Evolutionary conservation across 2,797 vertebrate species (phyloP), one percentile per base, ranked within the genome.

Genomic region (Macroramphosus scolopax): DNA sequence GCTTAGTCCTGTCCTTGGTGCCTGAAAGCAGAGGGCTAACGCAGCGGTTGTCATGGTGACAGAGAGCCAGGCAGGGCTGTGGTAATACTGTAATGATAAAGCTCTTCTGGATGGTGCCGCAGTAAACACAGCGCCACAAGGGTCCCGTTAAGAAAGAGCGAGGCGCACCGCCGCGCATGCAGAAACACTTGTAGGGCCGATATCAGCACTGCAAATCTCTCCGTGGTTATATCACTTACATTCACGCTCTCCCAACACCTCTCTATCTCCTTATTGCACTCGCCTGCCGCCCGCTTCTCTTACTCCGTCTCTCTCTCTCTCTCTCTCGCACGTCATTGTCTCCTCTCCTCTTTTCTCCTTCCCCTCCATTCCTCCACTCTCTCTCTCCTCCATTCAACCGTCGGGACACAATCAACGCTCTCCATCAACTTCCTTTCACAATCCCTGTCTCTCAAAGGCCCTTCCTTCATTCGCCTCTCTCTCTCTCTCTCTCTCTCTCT

Each of bases 21-120:
- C 82, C 84, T 87, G 82, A 78, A 88, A 86, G 83, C 72, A 85
- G 86, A 87, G 85, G 82, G n/a, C 86, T 84, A 86, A 89, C 79
- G 81, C 86, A 83, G 83, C 55, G 80, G 87, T 89, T 82, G 86
- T 85, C 87, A 90, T 90, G 85, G 89, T 78, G 83, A 91, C 81
- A 78, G 82, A 64, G 87, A 85, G 78, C 80, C 83, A 82, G 85
- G 77, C 81, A 83, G 81, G 68, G 84, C 77, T 80, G 82, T 81
- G 78, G 85, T 88, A 83, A 83, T 84, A 86, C 85, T 84, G 85
- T 88, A 83, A 85, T 85, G 83, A 87, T 85, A 73, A 81, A 86
- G 81, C 87, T 83, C 82, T 68, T 73, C 82, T 86, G 78, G 84
- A 84, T 83, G 63, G 79, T 85, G 82, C 82, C 60, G 84, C 87